These are phyloP conservation scores for Phacellophora camtschatica DNA, from an alignment of 30 jellyfish, hydroid and myxozoan species.

Conservation along the genomic window DNA sequence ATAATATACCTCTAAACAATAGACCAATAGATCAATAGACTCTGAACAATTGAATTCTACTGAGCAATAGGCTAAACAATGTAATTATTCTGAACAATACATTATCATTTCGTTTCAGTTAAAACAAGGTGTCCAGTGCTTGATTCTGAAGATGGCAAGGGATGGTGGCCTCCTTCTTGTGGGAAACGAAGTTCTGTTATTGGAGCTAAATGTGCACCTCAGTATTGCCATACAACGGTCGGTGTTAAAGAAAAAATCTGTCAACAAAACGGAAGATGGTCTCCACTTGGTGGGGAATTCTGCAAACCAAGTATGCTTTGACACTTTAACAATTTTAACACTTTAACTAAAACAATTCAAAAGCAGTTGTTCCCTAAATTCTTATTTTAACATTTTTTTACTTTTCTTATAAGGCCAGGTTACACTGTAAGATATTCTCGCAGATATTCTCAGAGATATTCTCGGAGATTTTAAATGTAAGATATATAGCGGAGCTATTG, in stretches of 20 bases:
- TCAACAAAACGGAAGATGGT: constrained; percentile 39
- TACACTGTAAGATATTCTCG: too few species aligned
- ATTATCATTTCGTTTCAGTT: background rate
- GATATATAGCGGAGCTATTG: too few species aligned
- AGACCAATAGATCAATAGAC: too few species aligned
- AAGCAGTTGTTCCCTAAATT: background rate
- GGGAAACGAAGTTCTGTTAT: too few species aligned
- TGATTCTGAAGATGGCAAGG: background rate
- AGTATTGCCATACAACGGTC: background rate
- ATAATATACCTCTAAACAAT: too few species aligned
- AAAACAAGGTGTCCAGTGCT: constrained; percentile 2
- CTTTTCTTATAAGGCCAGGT: too few species aligned
- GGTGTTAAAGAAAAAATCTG: constrained; percentile 33
- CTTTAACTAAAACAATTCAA: background rate
- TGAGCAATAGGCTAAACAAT: too few species aligned
- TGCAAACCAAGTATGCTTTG: constrained; percentile 16
- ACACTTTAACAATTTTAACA: background rate
- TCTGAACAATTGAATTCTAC: too few species aligned
- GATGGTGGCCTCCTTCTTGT: background rate
- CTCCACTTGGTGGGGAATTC: constrained; percentile 39
- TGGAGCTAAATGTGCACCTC: background rate
- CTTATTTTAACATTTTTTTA: too few species aligned
- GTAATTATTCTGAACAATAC: too few species aligned
- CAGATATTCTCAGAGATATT: too few species aligned
- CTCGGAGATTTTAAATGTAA: too few species aligned